Conservation (phyloP, 2,888 invertebrate genomes). For the Scaeva pyrastri region DNA sequence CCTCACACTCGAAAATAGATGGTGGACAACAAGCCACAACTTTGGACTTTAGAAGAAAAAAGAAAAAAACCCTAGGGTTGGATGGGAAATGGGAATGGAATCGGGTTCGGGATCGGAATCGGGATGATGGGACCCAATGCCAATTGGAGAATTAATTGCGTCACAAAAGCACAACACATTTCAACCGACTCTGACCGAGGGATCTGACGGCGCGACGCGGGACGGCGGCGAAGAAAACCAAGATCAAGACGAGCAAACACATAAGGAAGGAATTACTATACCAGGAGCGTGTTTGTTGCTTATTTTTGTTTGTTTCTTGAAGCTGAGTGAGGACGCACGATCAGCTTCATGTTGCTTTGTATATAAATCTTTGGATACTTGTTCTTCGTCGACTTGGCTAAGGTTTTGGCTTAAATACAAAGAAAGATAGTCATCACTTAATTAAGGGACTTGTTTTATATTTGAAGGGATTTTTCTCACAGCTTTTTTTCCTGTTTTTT, state of each 20-base stretch:
- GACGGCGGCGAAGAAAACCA: neutral
- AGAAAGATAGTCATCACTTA: conserved; percentile 68
- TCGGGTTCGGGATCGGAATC: no score
- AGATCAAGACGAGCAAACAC: conserved; percentile 10
- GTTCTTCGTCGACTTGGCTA: conserved; percentile 40
- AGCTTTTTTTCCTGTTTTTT: no score
- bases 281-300: conserved; percentile 19
- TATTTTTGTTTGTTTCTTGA: neutral
- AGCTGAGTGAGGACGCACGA: conserved; percentile 65
- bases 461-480: conserved; percentile 43
- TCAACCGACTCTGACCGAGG: conserved; percentile 16
- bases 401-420: conserved; percentile 53
- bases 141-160: conserved; percentile 75
- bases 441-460: conserved; percentile 50
- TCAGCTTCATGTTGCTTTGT: conserved; percentile 61
- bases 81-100: no score
- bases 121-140: conserved; percentile 59
- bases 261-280: conserved; percentile 58
- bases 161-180: conserved; percentile 75
- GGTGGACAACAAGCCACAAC: conserved; percentile 62
- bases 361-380: conserved; percentile 54
- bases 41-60: neutral
- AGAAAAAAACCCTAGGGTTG: conserved; percentile 14
- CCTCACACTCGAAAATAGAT: conserved; percentile 67
- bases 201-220: neutral